Evolutionary conservation across 2,113 vertebrate species (phyloP).

Genomic region (Fulica atra): DNA sequence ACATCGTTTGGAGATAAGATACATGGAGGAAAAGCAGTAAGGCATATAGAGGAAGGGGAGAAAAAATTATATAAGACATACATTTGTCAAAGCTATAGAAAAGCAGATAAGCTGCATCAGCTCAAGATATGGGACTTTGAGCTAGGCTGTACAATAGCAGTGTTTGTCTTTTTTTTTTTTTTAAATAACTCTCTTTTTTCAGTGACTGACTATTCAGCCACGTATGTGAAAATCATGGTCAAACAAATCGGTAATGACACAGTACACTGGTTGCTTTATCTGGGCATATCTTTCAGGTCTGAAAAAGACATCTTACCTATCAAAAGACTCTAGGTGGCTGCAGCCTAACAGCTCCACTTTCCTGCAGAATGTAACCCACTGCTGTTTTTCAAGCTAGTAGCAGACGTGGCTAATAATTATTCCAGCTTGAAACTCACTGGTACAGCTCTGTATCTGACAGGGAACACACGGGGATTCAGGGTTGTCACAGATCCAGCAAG

Average conservation of each 20-base stretch:
- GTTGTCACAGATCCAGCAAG: not conserved
- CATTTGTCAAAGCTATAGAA: constrained; percentile 66
- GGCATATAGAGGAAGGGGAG: constrained; percentile 22
- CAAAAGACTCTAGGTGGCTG: not conserved
- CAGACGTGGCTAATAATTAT: not conserved
- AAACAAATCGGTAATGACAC: not conserved
- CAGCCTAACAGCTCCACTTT: not conserved
- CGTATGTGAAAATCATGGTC: not conserved
- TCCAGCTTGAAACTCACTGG: not conserved
- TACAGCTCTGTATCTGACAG: not conserved
- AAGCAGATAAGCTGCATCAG: constrained; percentile 58
- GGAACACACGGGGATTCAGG: not conserved
- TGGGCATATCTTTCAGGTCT: not conserved
- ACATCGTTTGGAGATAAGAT: constrained; percentile 69
- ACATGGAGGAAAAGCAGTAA: constrained; percentile 44
- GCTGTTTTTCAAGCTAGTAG: not conserved
- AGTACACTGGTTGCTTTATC: not conserved
- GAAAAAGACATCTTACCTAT: no score
- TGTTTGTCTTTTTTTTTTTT: not conserved
- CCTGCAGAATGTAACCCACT: not conserved
- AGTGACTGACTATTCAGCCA: not conserved
- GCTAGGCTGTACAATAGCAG: constrained; percentile 2
- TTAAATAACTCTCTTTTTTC: constrained; percentile 55
- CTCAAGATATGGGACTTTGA: constrained; percentile 32
- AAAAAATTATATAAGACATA: constrained; percentile 54